phyloP scores from a whole-genome alignment of 2,888 invertebrate species.

The Perdita meconis region DNA sequence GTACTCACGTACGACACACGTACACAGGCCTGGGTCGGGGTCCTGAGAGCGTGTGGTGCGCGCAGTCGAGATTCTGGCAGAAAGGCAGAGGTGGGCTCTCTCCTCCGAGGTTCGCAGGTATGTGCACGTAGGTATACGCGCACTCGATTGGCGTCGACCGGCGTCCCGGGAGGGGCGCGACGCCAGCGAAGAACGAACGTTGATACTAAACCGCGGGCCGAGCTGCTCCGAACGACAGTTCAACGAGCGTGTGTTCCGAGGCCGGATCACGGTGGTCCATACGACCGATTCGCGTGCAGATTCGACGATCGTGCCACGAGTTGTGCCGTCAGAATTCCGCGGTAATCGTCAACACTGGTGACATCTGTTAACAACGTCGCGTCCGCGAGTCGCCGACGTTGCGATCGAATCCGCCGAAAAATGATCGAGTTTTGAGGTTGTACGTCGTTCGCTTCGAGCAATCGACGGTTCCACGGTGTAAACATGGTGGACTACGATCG shows the following conservation, averaged over 20 bases:
- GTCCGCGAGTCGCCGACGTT: background rate
- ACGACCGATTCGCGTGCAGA: conserved; percentile 53
- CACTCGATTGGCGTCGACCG: conserved; percentile 79
- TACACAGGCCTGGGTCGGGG: too few relatives aligned
- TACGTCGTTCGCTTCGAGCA: background rate
- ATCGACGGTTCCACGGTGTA: conserved; percentile 29
- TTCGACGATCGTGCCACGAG: conserved; percentile 47
- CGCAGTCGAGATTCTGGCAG: conserved; percentile 60
- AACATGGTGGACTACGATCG: conserved; percentile 24
- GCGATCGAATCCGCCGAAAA: conserved; percentile 3
- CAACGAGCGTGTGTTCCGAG: conserved; percentile 79
- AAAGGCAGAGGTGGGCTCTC: conserved; percentile 62
- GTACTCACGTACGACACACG: conserved; percentile 1
- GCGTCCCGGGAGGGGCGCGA: conserved; percentile 78
- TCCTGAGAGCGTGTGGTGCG: conserved; percentile 23
- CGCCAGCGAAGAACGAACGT: conserved; percentile 78
- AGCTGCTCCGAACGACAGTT: conserved; percentile 80
- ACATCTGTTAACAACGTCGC: background rate
- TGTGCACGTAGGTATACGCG: conserved; percentile 75
- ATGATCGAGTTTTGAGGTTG: conserved; percentile 4
- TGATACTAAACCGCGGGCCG: conserved; percentile 79
- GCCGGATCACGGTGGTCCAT: conserved; percentile 75
- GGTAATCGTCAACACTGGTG: conserved; percentile 27
- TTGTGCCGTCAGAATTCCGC: conserved; percentile 21
- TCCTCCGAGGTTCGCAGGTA: conserved; percentile 70